Evolutionary conservation across 2,888 invertebrate species (phyloP).

Genomic region (Biston stratarius): DNA sequence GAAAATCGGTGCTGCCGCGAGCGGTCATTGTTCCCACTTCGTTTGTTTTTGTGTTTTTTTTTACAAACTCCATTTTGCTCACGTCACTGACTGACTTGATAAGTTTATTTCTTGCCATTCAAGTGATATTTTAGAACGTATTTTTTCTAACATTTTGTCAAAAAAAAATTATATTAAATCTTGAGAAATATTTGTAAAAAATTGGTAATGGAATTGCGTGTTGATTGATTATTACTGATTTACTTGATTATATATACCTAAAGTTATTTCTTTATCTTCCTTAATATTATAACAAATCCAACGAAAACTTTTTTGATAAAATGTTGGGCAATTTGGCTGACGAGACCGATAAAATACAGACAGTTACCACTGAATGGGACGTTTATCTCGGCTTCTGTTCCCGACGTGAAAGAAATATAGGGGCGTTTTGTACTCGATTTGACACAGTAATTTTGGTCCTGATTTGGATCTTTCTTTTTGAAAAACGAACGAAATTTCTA

Average conservation of each 20-base stretch:
- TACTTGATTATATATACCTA: background rate
- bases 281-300: conserved; percentile 6
- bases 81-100: conserved; percentile 45
- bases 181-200: background rate
- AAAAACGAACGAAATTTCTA: background rate
- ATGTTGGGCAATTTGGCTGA: conserved; percentile 38
- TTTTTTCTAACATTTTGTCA: background rate
- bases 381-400: conserved; percentile 38
- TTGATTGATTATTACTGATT: background rate
- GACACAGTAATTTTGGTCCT: conserved; percentile 10
- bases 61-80: conserved; percentile 56
- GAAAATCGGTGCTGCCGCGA: conserved; percentile 47
- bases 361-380: conserved; percentile 36
- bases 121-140: conserved; percentile 30
- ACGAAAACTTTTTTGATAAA: conserved; percentile 31
- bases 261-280: background rate
- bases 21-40: conserved; percentile 60
- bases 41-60: conserved; percentile 64
- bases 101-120: conserved; percentile 40
- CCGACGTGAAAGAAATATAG: conserved; percentile 33
- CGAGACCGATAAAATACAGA: conserved; percentile 42
- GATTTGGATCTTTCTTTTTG: conserved; percentile 6
- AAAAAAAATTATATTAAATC: background rate
- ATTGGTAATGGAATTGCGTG: too few relatives aligned
- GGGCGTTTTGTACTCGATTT: conserved; percentile 27